Percentiles rank a stretch among this genome's conserved stretches.
phyloP scores from a whole-genome alignment of 2,888 invertebrate species.

The Neoaliturus tenellus region DNA sequence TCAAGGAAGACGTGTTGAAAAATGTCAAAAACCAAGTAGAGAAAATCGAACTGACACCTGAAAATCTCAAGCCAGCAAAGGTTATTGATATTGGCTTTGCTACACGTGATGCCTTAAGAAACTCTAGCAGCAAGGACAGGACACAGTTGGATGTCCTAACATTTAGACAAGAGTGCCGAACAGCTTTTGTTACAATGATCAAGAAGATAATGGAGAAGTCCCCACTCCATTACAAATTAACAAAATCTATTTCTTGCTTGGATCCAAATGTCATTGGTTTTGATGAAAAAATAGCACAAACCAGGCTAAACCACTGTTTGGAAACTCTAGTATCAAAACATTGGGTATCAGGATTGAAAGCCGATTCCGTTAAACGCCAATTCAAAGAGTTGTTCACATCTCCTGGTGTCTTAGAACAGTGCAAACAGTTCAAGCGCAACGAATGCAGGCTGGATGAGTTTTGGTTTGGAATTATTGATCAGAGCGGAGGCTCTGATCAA shows the following conservation, averaged over 20 bases:
- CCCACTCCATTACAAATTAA: not conserved
- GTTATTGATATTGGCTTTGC: not conserved
- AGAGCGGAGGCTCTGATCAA: not conserved
- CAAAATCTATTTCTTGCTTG: not conserved
- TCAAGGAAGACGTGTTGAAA: not conserved
- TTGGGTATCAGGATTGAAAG: not conserved
- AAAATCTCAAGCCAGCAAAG: constrained; percentile 12
- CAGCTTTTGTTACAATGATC: not conserved
- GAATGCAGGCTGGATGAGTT: not conserved
- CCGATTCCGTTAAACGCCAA: not conserved
- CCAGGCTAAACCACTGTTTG: not conserved
- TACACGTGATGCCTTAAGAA: not conserved
- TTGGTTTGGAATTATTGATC: not conserved
- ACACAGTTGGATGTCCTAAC: not conserved
- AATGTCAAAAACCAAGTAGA: not conserved
- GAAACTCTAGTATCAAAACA: not conserved
- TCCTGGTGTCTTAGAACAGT: not conserved
- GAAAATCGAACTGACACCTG: not conserved
- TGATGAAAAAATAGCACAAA: not conserved
- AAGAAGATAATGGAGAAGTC: constrained; percentile 33
- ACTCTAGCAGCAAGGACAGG: not conserved
- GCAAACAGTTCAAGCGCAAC: not conserved
- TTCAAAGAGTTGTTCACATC: too few relatives aligned
- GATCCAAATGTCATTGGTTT: not conserved
- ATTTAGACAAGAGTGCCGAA: not conserved